Evolutionary conservation across 2,797 vertebrate genomes (phyloP).

Genomic region (Emys orbicularis): DNA sequence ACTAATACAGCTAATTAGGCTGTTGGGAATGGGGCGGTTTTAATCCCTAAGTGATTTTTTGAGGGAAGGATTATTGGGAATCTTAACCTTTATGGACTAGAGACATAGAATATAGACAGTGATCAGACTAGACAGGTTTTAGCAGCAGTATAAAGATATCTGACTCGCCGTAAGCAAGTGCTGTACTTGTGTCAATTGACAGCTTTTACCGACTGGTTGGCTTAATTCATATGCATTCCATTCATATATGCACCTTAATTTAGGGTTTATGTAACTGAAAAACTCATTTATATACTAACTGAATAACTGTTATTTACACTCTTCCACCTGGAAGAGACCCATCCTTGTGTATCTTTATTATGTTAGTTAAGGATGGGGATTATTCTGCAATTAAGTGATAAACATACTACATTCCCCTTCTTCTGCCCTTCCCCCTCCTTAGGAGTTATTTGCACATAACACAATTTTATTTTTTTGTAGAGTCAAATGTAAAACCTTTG

Average conservation of each 20-base stretch:
- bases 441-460: background rate
- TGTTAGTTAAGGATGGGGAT: background rate
- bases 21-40: background rate
- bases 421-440: background rate
- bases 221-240: background rate
- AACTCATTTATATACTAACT: background rate
- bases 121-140: background rate
- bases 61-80: background rate
- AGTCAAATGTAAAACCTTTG: background rate
- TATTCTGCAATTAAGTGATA: background rate
- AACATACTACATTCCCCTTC: background rate
- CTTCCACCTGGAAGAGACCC: background rate
- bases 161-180: background rate
- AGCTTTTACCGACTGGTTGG: background rate
- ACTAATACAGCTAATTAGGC: background rate
- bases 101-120: fast-evolving
- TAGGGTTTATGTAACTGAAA: background rate
- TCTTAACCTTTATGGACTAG: background rate
- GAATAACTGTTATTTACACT: background rate
- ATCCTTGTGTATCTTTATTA: background rate
- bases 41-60: background rate
- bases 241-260: background rate
- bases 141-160: background rate
- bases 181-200: background rate
- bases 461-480: background rate